Evolutionary conservation across 2,888 invertebrate species (phyloP).

Genomic region (Lasioglossum lativentre): DNA sequence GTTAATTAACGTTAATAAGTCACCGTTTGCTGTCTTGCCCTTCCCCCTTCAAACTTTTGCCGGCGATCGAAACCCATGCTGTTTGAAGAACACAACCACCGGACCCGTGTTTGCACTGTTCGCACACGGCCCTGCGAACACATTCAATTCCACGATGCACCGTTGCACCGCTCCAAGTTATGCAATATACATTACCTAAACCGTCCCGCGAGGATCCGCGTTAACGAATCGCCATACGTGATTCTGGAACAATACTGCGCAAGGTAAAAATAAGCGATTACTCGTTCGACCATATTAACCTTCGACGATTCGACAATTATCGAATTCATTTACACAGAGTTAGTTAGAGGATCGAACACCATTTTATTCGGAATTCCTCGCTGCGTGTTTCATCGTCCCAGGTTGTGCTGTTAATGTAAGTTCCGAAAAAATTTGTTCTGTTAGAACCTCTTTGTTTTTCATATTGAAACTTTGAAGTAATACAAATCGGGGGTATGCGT

Average conservation of each 20-base stretch:
- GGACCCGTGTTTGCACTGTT: not conserved
- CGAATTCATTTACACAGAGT: too few species aligned
- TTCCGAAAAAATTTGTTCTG: too few species aligned
- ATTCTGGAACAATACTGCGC: not conserved
- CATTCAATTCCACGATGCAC: constrained; percentile 1
- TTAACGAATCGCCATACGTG: constrained; percentile 44
- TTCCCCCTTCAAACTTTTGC: not conserved
- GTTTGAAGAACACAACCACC: not conserved
- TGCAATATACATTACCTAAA: constrained; percentile 60
- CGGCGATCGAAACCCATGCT: not conserved
- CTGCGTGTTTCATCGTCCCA: not conserved
- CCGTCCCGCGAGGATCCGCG: constrained; percentile 40
- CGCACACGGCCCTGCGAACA: not conserved
- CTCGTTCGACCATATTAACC: not conserved
- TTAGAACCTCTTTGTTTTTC: too few species aligned
- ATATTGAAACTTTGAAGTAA: too few species aligned
- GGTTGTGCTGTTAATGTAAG: too few species aligned
- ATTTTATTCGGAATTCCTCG: not conserved
- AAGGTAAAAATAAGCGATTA: not conserved
- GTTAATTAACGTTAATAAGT: constrained; percentile 47
- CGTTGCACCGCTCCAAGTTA: constrained; percentile 34
- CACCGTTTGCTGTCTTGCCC: constrained; percentile 34
- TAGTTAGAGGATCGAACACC: not conserved
- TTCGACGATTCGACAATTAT: not conserved
- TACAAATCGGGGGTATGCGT: too few species aligned